phyloP scores from a whole-genome alignment of 2,113 vertebrate species.

The Atlantisia rogersi region DNA sequence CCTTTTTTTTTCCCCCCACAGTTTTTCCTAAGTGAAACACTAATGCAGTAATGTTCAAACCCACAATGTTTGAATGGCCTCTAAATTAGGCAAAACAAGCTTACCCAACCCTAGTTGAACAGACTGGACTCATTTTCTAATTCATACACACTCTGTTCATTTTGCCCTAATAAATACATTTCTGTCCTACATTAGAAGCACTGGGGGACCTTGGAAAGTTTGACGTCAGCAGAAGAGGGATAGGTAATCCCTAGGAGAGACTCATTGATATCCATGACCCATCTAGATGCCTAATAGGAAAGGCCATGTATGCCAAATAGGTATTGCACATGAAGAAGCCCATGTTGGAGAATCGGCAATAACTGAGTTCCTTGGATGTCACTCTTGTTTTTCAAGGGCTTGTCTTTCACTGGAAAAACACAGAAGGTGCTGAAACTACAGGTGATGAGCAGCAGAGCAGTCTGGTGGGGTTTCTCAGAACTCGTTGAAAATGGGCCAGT shows the following conservation, averaged over 20 bases:
- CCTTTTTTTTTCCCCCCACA: background rate
- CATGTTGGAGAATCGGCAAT: background rate
- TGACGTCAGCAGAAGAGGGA: background rate
- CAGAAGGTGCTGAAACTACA: background rate
- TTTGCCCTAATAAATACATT: constrained; percentile 57
- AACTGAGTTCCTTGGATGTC: background rate
- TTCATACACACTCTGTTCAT: constrained; percentile 44
- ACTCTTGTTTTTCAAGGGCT: background rate
- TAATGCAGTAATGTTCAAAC: constrained; percentile 67
- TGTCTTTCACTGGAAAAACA: background rate
- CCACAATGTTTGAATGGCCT: constrained; percentile 74
- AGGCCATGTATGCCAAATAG: background rate
- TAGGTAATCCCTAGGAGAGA: background rate
- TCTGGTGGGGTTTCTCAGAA: background rate
- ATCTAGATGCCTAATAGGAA: background rate
- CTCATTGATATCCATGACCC: accelerated
- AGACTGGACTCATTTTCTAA: constrained; percentile 53
- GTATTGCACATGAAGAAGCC: background rate
- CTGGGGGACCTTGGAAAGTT: constrained; percentile 24
- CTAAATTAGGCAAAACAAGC: constrained; percentile 71
- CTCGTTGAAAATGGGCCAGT: background rate
- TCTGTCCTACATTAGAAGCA: constrained; percentile 18
- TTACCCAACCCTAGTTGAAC: constrained; percentile 58
- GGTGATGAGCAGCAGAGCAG: background rate
- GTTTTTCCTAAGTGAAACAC: constrained; percentile 70